These are phyloP conservation scores for Oxygymnocypris stewartii DNA, from an alignment of 2,113 vertebrate genomes.

Conservation along the genomic window DNA sequence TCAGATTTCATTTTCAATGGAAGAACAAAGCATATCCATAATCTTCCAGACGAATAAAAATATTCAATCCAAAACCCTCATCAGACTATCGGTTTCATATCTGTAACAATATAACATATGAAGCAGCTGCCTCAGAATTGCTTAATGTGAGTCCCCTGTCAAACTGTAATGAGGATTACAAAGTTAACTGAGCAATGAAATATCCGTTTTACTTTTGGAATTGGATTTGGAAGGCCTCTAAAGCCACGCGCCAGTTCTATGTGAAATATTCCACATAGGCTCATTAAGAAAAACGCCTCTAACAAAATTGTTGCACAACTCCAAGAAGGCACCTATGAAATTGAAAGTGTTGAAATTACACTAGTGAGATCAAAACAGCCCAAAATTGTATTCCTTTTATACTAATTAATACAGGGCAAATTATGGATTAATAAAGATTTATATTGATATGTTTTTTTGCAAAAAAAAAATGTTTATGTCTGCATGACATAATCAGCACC, in stretches of 20 bases:
- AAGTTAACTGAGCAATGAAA: not conserved
- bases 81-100: not conserved
- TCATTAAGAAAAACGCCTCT: not conserved
- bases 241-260: not conserved
- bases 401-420: not conserved
- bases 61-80: not conserved
- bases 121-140: conserved; percentile 1
- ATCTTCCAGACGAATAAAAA: not conserved
- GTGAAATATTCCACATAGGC: not conserved
- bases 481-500: not conserved
- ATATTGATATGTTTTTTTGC: not conserved
- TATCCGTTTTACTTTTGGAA: not conserved
- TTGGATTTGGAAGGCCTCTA: not conserved
- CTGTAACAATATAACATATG: not conserved
- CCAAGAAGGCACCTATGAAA: not conserved
- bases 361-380: not conserved
- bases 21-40: not conserved
- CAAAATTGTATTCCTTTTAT: not conserved
- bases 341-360: not conserved
- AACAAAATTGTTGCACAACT: not conserved
- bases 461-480: too few species aligned
- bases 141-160: not conserved
- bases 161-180: not conserved
- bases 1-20: not conserved
- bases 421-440: not conserved